Percentiles rank a stretch among this genome's conserved stretches.
Evolutionary conservation across 1,140 invertebrate genomes (phyloP).

Genomic region (Phocides pigmalion): DNA sequence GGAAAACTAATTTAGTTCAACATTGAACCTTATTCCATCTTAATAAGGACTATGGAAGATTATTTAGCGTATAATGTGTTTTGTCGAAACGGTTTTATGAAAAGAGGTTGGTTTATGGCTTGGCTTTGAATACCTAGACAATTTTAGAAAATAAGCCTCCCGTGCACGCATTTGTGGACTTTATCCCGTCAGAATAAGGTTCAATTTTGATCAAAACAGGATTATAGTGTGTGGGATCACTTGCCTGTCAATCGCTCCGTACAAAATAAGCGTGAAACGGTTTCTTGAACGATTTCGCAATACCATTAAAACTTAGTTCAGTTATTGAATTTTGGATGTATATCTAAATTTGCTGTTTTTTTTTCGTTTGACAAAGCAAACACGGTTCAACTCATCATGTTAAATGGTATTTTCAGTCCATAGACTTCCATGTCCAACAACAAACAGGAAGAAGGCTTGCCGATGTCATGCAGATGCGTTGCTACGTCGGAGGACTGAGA

Average conservation of each 20-base stretch:
- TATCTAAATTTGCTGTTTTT: too few relatives aligned
- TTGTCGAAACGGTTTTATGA: constrained; percentile 51
- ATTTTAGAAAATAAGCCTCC: constrained; percentile 27
- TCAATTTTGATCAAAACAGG: neutral
- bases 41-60: neutral
- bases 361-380: too few relatives aligned
- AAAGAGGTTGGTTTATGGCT: constrained; percentile 45
- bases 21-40: constrained; percentile 14
- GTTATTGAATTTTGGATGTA: neutral
- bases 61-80: constrained; percentile 11
- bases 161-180: neutral
- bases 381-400: too few relatives aligned
- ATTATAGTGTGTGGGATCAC: constrained; percentile 13
- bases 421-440: too few relatives aligned
- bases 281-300: constrained; percentile 8
- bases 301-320: neutral
- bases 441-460: too few relatives aligned
- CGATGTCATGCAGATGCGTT: too few relatives aligned
- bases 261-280: constrained; percentile 4
- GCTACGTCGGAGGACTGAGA: too few relatives aligned
- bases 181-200: neutral
- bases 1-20: neutral
- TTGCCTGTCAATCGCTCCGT: constrained; percentile 13
- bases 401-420: too few relatives aligned
- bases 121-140: constrained; percentile 47